A percentile compares a stretch with the other conserved stretches of the same genome.
phyloP scores from a whole-genome alignment of 2,113 vertebrate genomes.

The Rhadina sibilatrix region DNA sequence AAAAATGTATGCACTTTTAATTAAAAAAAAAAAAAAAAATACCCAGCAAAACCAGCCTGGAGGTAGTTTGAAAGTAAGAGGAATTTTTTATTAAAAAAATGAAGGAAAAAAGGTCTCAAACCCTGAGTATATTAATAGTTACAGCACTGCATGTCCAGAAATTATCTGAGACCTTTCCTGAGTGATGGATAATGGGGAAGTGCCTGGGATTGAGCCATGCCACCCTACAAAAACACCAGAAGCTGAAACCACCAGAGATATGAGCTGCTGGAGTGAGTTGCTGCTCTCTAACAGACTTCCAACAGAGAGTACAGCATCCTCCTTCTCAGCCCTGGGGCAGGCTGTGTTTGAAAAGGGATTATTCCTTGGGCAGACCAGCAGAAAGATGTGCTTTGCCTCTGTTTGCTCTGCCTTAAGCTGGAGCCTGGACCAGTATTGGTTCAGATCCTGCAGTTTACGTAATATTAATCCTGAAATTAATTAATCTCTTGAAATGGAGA shows the following conservation, averaged over 20 bases:
- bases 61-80: not conserved
- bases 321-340: not conserved
- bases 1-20: slow-evolving; percentile 42
- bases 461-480: not conserved
- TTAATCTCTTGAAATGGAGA: not conserved
- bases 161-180: not conserved
- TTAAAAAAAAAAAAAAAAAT: slow-evolving; percentile 26
- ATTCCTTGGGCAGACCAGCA: not conserved
- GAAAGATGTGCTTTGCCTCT: not conserved
- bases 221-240: not conserved
- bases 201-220: not conserved
- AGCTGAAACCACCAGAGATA: not conserved
- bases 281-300: not conserved
- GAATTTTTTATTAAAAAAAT: not conserved
- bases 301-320: not conserved
- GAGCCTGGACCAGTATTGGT: not conserved
- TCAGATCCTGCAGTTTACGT: not conserved
- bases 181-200: not conserved
- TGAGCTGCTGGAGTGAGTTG: not conserved
- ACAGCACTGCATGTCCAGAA: not conserved
- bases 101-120: not conserved
- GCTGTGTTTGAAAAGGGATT: not conserved
- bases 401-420: not conserved
- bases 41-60: not conserved
- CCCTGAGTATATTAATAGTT: not conserved